Base-by-base conservation (phyloP, 92 coral and sea anemone species). In the Parazoanthus darwini region DNA sequence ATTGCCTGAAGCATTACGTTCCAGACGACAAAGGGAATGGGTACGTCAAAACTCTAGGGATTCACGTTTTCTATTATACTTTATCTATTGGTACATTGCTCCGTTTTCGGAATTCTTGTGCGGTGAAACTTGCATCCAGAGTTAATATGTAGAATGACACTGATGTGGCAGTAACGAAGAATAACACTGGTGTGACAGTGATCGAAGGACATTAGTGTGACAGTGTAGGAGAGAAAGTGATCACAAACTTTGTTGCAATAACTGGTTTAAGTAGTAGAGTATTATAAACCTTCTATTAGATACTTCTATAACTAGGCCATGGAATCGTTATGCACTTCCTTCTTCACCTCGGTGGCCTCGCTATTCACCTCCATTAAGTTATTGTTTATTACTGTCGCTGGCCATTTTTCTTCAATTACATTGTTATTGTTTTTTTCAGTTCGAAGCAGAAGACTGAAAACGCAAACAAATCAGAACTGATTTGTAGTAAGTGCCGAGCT, bases 401-500 rank as follows among this genome's bases (percentile, higher is more conserved):
- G 33, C 65, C 65, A 15, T 58, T 58, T 58, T 58, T 6, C 66
- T 58, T 63, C 20, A 54, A 11, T 54, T 54, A 13, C 14, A 54
- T 63, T 63, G n/a, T 70, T 44, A 0, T 15, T 46, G 35, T 48
- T 23, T 1, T 48, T 71, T 71, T 70, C 37, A 84, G 87, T 36
- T 48, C 56, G 23, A 70, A 73, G 15, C 14, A 15, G 18, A 84
- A 46, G n/a, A 73, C 8, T 7, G 37, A 15, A 70, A 71, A 44
- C 35, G 39, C 25, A 15, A 44, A 78, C 79, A 84, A 71, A 71
- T 71, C 87, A 29, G 59, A 54, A 8, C 29, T 84, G 88, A 94
- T 97, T 75, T 97, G 99, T 66, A 59, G 88, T 78, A 97, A 97
- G 88, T 97, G 99, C 81, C 81, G 82, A 50, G 96, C 90, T 77